Percentiles rank a stretch among this genome's conserved stretches.
phyloP scores from a whole-genome alignment of 2,797 vertebrate species.

The Agapornis canus region DNA sequence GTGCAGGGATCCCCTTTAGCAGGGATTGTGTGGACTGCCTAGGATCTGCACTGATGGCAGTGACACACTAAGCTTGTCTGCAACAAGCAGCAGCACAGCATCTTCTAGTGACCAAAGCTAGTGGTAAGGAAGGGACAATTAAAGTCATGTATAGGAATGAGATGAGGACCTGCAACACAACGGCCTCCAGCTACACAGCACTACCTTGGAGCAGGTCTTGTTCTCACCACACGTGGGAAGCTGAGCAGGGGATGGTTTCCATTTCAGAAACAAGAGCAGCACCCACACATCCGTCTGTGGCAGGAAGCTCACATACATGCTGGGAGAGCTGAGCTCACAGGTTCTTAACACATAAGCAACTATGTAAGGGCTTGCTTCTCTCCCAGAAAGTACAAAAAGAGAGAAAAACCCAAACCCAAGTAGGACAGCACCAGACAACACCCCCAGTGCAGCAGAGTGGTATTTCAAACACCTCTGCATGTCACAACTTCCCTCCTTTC shows the following conservation, averaged over 20 bases:
- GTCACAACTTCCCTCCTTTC: not conserved
- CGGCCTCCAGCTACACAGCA: not conserved
- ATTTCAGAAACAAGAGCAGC: not conserved
- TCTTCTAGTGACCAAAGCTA: not conserved
- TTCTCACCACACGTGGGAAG: not conserved
- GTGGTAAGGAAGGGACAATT: not conserved
- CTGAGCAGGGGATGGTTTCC: not conserved
- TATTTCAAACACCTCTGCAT: not conserved
- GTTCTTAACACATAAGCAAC: not conserved
- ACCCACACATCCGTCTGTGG: not conserved
- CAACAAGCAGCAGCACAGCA: rapidly evolving
- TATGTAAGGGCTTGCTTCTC: not conserved
- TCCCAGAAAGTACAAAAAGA: not conserved
- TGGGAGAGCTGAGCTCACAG: not conserved
- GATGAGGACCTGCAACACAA: not conserved
- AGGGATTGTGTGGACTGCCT: not conserved
- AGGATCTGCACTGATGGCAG: not conserved
- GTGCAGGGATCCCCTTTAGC: not conserved
- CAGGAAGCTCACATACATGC: not conserved
- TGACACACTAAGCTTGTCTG: not conserved
- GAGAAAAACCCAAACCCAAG: rapidly evolving
- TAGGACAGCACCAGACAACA: not conserved
- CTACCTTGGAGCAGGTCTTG: not conserved
- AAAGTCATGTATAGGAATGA: not conserved
- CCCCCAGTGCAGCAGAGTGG: not conserved